phyloP scores from a whole-genome alignment of 2,888 invertebrate species.

The Prosopocoilus inquinatus region DNA sequence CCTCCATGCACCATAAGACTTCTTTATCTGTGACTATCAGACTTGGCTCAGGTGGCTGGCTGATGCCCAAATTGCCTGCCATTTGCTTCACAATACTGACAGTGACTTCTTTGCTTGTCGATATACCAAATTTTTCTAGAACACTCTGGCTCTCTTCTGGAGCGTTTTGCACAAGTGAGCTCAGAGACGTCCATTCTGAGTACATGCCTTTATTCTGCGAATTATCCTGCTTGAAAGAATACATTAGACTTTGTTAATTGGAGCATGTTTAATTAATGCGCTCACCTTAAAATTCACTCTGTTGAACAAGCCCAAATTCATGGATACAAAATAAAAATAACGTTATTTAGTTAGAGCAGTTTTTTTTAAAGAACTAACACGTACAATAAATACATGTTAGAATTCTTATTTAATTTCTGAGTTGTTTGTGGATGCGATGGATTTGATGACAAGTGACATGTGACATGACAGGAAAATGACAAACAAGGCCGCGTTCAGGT shows the following conservation, averaged over 20 bases:
- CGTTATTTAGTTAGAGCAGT: too few relatives aligned
- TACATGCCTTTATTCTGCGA: slow-evolving; percentile 74
- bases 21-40: slow-evolving; percentile 81
- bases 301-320: slow-evolving; percentile 82
- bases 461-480: too few relatives aligned
- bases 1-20: slow-evolving; percentile 85
- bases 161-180: slow-evolving; percentile 62
- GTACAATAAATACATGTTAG: too few relatives aligned
- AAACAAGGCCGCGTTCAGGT: too few relatives aligned
- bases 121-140: slow-evolving; percentile 70
- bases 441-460: too few relatives aligned
- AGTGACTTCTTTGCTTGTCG: slow-evolving; percentile 78
- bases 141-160: slow-evolving; percentile 68
- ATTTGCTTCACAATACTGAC: slow-evolving; percentile 77
- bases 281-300: slow-evolving; percentile 76
- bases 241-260: background rate
- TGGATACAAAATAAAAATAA: slow-evolving; percentile 36
- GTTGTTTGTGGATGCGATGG: too few relatives aligned
- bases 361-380: too few relatives aligned
- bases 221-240: slow-evolving; percentile 51
- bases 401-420: too few relatives aligned
- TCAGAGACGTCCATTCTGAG: slow-evolving; percentile 79
- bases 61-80: slow-evolving; percentile 65
- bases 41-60: slow-evolving; percentile 82
- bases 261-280: slow-evolving; percentile 9